phyloP scores from a whole-genome alignment of 2,888 invertebrate species.

The Ceriagrion tenellum region DNA sequence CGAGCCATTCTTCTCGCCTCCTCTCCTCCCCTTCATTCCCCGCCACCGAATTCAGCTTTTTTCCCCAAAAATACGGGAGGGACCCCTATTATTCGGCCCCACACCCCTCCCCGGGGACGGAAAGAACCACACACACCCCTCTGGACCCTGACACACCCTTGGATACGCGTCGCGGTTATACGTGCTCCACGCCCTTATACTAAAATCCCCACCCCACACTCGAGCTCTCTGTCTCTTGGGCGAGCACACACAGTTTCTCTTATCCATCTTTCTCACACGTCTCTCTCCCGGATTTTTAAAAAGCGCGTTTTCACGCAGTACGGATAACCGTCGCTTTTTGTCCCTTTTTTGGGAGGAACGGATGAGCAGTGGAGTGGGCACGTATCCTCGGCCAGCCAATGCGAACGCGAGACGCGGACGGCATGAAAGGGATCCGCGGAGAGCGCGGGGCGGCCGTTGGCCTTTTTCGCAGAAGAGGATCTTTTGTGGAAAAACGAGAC shows the following conservation, averaged over 20 bases:
- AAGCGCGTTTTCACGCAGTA: conserved; percentile 59
- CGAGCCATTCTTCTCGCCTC: conserved; percentile 43
- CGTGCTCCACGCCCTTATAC: conserved; percentile 19
- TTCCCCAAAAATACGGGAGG: conserved; percentile 45
- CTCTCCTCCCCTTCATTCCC: conserved; percentile 38
- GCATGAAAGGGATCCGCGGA: conserved; percentile 23
- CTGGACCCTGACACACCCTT: background rate
- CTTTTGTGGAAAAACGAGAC: conserved; percentile 10
- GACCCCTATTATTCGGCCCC: conserved; percentile 33
- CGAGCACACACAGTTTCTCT: conserved; percentile 7
- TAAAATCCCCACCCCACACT: background rate
- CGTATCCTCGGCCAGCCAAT: background rate
- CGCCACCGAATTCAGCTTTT: conserved; percentile 63
- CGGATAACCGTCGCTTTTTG: conserved; percentile 63
- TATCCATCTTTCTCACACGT: conserved; percentile 48
- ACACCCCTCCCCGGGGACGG: background rate
- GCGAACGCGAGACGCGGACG: background rate
- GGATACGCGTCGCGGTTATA: background rate
- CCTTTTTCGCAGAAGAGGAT: background rate
- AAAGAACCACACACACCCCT: too few relatives aligned
- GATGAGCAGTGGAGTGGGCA: background rate
- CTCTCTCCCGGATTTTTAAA: conserved; percentile 55
- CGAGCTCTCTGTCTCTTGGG: background rate
- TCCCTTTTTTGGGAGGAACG: conserved; percentile 39
- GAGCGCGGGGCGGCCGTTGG: background rate